These are phyloP conservation scores for Microtus obscurus DNA, from an alignment of 2,797 vertebrate genomes.

Conservation along the genomic window DNA sequence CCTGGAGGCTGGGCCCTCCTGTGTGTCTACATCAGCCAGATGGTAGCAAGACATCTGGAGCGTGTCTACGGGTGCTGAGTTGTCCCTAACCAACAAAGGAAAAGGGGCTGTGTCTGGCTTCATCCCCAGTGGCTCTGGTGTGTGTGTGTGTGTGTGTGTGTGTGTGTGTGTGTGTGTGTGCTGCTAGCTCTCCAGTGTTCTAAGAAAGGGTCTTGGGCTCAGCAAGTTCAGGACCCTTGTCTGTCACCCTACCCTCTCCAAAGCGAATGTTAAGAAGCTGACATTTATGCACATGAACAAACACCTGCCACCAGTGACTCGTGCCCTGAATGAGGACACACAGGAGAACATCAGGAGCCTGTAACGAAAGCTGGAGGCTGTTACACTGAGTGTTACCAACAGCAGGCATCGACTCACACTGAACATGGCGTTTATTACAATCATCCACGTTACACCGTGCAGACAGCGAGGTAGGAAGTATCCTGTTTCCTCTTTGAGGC, in stretches of 20 bases:
- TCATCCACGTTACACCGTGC: not conserved
- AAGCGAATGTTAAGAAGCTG: conserved; percentile 54
- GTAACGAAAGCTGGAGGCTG: conserved; percentile 2
- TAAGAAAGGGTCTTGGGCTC: not conserved
- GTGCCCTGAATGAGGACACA: conserved; percentile 55
- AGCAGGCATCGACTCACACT: not conserved
- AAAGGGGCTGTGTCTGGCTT: not conserved
- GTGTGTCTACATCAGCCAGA: conserved; percentile 54
- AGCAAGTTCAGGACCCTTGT: not conserved
- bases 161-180: not conserved
- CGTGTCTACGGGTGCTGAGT: conserved; percentile 33
- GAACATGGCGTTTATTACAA: not conserved
- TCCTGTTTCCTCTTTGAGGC: conserved; percentile 25
- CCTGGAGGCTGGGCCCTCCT: conserved; percentile 49
- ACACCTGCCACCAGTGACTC: conserved; percentile 51
- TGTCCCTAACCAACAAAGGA: conserved; percentile 8
- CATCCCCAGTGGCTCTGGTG: not conserved
- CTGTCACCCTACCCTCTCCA: conserved; percentile 57
- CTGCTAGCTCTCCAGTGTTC: not conserved
- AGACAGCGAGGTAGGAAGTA: not conserved
- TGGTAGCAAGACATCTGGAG: conserved; percentile 71
- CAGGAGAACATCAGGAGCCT: conserved; percentile 31
- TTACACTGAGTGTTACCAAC: not conserved
- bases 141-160: not conserved
- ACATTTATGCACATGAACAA: conserved; percentile 60